These are phyloP conservation scores for Spilosoma lubricipeda DNA, from an alignment of 2,888 invertebrate species.

Conservation along the genomic window DNA sequence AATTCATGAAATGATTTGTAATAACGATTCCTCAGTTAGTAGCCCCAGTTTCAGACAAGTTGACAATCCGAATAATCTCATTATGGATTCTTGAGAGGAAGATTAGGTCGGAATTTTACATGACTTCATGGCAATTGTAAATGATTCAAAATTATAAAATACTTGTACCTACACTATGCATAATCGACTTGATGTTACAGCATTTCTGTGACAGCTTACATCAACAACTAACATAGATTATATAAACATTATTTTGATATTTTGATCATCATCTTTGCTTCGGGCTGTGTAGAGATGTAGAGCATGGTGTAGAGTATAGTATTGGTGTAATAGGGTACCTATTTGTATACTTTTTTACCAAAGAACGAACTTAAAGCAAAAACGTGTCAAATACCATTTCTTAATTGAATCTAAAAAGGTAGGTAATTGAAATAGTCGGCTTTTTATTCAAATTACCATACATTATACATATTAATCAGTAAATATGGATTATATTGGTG, in stretches of 20 bases:
- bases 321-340: no score
- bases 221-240: background rate
- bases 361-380: no score
- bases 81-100: background rate
- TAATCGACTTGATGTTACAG: background rate
- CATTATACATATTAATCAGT: no score
- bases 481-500: no score
- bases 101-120: background rate
- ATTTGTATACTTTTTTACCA: no score
- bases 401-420: no score
- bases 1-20: background rate
- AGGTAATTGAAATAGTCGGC: no score
- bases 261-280: background rate
- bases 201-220: conserved; percentile 3
- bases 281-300: background rate
- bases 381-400: no score
- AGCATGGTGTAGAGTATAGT: no score
- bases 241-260: background rate
- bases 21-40: background rate
- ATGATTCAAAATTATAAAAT: background rate
- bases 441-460: no score
- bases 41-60: background rate
- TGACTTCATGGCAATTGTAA: background rate
- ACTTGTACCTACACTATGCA: background rate
- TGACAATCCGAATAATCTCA: background rate